phyloP scores from a whole-genome alignment of 2,113 vertebrate genomes.

The Pelecanus crispus region DNA sequence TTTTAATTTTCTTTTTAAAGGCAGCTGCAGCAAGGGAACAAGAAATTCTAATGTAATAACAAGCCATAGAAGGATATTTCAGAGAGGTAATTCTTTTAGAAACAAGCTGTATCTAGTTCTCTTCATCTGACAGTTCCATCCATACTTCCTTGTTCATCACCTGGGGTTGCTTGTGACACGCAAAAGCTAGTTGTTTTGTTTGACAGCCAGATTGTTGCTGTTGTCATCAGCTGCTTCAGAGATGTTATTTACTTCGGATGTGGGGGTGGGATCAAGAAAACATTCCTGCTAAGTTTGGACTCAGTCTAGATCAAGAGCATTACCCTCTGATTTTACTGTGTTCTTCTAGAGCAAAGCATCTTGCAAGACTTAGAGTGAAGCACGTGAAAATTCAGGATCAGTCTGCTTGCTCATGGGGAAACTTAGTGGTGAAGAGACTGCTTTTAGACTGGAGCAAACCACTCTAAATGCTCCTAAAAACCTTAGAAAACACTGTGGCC shows the following conservation, averaged over 20 bases:
- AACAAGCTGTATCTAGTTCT: background rate
- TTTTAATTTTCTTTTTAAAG: background rate
- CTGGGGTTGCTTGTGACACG: background rate
- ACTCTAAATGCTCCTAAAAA: background rate
- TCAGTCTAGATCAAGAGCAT: background rate
- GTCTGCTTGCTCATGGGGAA: background rate
- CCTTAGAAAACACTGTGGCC: background rate
- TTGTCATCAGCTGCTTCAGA: background rate
- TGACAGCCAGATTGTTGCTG: background rate
- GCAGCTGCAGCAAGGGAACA: conserved; percentile 28
- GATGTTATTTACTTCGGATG: background rate
- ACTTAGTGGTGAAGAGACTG: background rate
- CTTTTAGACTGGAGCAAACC: background rate
- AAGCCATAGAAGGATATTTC: background rate
- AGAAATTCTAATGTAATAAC: background rate
- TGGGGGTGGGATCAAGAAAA: background rate
- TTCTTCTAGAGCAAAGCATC: background rate
- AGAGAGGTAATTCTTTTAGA: background rate
- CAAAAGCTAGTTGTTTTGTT: background rate
- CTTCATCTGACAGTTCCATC: background rate
- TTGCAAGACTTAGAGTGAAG: background rate
- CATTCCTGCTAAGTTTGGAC: background rate
- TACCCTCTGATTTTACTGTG: background rate
- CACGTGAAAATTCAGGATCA: background rate
- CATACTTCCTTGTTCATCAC: background rate